These are phyloP conservation scores for Procambarus clarkii DNA, from an alignment of 1,140 invertebrate species.

Conservation along the genomic window DNA sequence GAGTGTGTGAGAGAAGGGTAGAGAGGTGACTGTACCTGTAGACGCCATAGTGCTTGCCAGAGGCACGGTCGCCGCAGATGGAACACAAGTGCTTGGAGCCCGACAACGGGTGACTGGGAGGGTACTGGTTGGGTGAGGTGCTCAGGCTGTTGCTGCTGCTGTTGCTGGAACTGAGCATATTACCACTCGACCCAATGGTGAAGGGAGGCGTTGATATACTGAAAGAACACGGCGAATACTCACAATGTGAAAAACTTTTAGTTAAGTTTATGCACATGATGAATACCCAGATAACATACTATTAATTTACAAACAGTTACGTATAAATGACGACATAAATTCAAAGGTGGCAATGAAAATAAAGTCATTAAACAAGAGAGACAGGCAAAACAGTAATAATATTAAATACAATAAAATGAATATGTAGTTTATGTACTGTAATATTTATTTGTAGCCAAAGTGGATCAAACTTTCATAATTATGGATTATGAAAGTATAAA, in stretches of 20 bases:
- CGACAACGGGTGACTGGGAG: constrained; percentile 94
- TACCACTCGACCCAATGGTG: constrained; percentile 76
- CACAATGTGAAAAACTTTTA: too few relatives aligned
- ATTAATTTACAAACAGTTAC: not conserved
- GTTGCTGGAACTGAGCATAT: constrained; percentile 73
- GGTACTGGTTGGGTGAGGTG: constrained; percentile 80
- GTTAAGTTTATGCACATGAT: too few relatives aligned
- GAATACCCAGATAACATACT: not conserved
- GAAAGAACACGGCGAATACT: constrained; percentile 58
- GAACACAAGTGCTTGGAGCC: constrained; percentile 95
- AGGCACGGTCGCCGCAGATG: constrained; percentile 95
- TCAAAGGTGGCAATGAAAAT: too few relatives aligned
- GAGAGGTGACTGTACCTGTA: constrained; percentile 81
- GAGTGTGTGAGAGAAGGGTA: not conserved
- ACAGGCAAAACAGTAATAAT: too few relatives aligned
- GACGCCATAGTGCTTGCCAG: constrained; percentile 97
- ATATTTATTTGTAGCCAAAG: too few relatives aligned
- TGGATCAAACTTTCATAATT: too few relatives aligned
- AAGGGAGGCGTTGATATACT: constrained; percentile 77
- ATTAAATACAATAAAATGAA: too few relatives aligned
- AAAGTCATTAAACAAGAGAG: too few relatives aligned
- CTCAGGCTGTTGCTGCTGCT: constrained; percentile 53
- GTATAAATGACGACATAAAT: constrained; percentile 21
- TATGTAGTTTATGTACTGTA: too few relatives aligned
- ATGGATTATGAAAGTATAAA: too few relatives aligned